phyloP scores from a whole-genome alignment of 2,888 invertebrate genomes.

The Deilephila elpenor region DNA sequence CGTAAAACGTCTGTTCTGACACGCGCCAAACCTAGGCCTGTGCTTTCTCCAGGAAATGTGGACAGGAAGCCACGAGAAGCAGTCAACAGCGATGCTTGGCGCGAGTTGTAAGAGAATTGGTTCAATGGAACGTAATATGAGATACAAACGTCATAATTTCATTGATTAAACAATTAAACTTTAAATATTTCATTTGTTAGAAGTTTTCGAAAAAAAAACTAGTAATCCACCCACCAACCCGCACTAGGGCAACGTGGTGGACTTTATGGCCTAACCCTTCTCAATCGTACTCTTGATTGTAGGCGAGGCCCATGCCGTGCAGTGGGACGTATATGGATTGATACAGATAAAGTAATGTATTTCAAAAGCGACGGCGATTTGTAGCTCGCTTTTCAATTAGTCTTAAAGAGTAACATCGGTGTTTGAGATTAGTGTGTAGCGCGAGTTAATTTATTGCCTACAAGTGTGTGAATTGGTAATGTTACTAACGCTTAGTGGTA shows the following conservation, averaged over 20 bases:
- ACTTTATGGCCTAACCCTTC: no score
- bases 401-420: conserved; percentile 64
- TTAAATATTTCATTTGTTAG: no score
- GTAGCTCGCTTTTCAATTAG: neutral
- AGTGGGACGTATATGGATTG: no score
- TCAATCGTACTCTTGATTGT: no score
- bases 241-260: no score
- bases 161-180: no score
- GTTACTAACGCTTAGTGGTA: conserved; percentile 55
- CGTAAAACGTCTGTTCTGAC: conserved; percentile 38
- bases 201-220: no score
- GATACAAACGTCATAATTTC: neutral
- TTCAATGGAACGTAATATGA: conserved; percentile 3
- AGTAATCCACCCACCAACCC: no score
- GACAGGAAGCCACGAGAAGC: conserved; percentile 76
- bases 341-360: no score
- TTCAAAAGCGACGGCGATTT: conserved; percentile 7
- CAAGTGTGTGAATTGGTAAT: conserved; percentile 81
- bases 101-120: conserved; percentile 44
- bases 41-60: conserved; percentile 74
- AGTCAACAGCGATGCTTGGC: conserved; percentile 45
- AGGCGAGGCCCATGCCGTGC: no score
- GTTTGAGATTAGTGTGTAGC: conserved; percentile 73
- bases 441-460: conserved; percentile 75
- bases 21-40: conserved; percentile 68